Conservation (phyloP, 2,797 vertebrate genomes). For the Discoglossus pictus region DNA sequence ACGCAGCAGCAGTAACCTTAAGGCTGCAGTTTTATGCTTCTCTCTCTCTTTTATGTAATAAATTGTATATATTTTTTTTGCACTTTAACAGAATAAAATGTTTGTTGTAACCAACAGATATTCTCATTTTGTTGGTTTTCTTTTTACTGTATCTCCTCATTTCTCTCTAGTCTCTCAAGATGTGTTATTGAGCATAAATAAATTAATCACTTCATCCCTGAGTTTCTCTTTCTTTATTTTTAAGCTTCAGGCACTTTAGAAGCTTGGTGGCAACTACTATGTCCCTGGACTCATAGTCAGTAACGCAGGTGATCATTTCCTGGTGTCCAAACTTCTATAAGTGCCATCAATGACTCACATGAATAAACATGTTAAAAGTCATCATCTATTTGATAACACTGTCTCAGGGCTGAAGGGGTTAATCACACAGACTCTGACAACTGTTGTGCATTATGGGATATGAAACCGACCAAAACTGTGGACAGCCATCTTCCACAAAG, state of each 20-base stretch:
- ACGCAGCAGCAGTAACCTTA: slow-evolving; percentile 79
- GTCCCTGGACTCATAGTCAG: slow-evolving; percentile 29
- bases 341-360: slow-evolving; percentile 33
- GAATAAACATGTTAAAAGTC: slow-evolving; percentile 18
- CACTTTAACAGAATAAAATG: slow-evolving; percentile 71
- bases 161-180: slow-evolving; percentile 77
- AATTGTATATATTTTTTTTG: slow-evolving; percentile 65
- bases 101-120: slow-evolving; percentile 77
- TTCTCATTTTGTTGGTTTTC: slow-evolving; percentile 69
- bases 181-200: slow-evolving; percentile 70
- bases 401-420: slow-evolving; percentile 51
- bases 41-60: slow-evolving; percentile 71
- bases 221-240: slow-evolving; percentile 37
- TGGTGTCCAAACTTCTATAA: slow-evolving; percentile 40
- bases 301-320: slow-evolving; percentile 19
- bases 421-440: slow-evolving; percentile 44
- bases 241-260: slow-evolving; percentile 47
- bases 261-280: slow-evolving; percentile 37
- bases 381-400: slow-evolving; percentile 28
- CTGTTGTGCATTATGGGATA: slow-evolving; percentile 48
- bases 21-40: slow-evolving; percentile 84
- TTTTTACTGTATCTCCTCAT: slow-evolving; percentile 59
- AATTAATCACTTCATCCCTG: slow-evolving; percentile 53
- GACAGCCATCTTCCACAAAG: slow-evolving; percentile 40
- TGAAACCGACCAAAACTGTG: slow-evolving; percentile 42